Evolutionary conservation across 2,797 vertebrate species (phyloP).

Genomic region (Falco naumanni): DNA sequence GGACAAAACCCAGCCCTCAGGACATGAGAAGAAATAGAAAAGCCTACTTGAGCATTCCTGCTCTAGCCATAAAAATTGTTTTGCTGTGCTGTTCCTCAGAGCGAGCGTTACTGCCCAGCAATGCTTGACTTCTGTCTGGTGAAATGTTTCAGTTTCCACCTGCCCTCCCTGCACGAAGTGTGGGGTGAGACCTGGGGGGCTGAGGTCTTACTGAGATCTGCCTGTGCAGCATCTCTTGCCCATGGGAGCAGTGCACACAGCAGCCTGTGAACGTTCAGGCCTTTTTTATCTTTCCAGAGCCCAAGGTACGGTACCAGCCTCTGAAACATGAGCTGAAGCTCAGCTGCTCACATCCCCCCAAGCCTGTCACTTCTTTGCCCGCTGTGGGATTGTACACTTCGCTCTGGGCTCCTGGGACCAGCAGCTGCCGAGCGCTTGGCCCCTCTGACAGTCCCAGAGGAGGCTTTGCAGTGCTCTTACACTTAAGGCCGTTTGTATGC

Average conservation of each 20-base stretch:
- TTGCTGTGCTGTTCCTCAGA: not conserved
- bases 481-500: not conserved
- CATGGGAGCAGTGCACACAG: not conserved
- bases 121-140: not conserved
- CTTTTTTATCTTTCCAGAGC: not conserved
- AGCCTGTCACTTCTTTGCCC: not conserved
- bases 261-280: not conserved
- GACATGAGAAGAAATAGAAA: not conserved
- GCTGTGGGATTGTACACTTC: not conserved
- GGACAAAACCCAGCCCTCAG: conserved; percentile 31
- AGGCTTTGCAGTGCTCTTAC: not conserved
- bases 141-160: not conserved
- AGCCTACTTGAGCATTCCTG: conserved; percentile 10
- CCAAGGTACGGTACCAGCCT: not conserved
- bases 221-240: rapidly evolving
- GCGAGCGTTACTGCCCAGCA: not conserved
- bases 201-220: not conserved
- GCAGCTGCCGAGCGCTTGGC: rapidly evolving
- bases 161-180: not conserved
- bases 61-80: not conserved
- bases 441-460: not conserved
- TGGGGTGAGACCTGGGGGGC: not conserved
- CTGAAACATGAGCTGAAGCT: not conserved
- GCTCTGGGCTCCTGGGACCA: not conserved
- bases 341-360: not conserved